Base-by-base conservation (phyloP, 2,888 invertebrate genomes). In the Aromia moschata region DNA sequence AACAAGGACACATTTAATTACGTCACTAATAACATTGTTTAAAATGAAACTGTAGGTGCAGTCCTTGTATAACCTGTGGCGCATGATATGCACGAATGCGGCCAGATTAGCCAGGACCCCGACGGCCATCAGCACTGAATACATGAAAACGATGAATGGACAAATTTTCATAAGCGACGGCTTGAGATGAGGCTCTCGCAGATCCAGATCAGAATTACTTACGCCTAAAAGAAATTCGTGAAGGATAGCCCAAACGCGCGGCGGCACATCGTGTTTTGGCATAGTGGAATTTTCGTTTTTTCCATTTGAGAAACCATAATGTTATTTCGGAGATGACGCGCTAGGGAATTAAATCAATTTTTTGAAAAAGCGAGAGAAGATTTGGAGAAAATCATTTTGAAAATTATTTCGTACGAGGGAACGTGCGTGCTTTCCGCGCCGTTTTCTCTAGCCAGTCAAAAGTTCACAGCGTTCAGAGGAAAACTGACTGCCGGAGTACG, bases 1-100 rank as follows among this genome's bases (percentile, higher is more conserved):
- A n/a, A 89, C 88, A 56, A 87, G 75, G 12, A 86, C 78, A 71
- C 89, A 87, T 78, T 89, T 89, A 36, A 89, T 80, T 33, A 89
- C 79, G 74, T 89, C 87, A 67, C 89, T 86, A 49, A 90, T 74
- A 0, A 86, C 87, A 70, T 89, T 81, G 77, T 90, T 90, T 59
- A 87, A 83, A 40, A 90, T 80, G 74, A 88, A 89, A 60, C 86
- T 84, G 74, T 85, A 86, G 4, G 88, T 89, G 14, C 86, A 84
- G 70, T 90, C 87, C 62, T 83, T 82, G 76, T 86, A 86, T 5
- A 88, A 78, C 56, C 83, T 80, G 62, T 83, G 78, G 33, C 81
- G 81, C 60, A 83, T 70, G 5, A 86, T 82, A 70, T 86, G 84
- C 51, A 82, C 81, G 31, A 88, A 78, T 72, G 89, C 85, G 30